Base-by-base conservation (phyloP, 2,888 invertebrate genomes). In the Leptinotarsa peninsularis region DNA sequence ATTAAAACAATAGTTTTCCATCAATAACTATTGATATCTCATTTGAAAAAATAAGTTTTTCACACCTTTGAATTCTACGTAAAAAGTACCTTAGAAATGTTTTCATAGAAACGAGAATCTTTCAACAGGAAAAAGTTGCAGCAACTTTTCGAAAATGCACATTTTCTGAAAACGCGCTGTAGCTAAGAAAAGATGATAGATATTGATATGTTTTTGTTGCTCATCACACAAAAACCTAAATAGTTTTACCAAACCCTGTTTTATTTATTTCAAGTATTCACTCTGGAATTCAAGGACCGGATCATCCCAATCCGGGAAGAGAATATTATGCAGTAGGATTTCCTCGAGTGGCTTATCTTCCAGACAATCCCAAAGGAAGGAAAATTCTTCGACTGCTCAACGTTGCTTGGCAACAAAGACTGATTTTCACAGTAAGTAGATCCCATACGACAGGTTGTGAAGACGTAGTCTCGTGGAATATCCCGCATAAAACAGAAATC, bases 391-490 rank as follows among this genome's bases (percentile, higher is more conserved):
- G 93, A 75, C 90, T 95, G 81, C 90, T 97, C 73, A 93, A 94
- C 82, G 91, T 92, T 78, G 96, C 96, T 43, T 98, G 97, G 91
- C 94, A 95, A 85, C 91, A 95, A 18, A 92, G 95, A 76, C 88
- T 94, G 80, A 92, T 96, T 82, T 98, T 98, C 89, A 94, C 95
- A 0, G 94, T 98, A 80, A 94, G 95, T 73, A 92, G 94, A 66
- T 97, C 97, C 1, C 93, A 93, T 75, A 98, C 98, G 0, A 97
- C 97, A 0, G 98, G 97, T 0, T 93, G 95, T 82, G 94, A 95
- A 86, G 95, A 97, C 89, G 96, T 96, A 76, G 95, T 98, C 73
- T 93, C 96, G 66, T 98, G 98, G 98, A 95, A 95, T 86, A 94
- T 96, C 77, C 96, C 96, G 84, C 96, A 96, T 87, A 96, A 96